Conservation (phyloP, 30 jellyfish, hydroid and myxozoan genomes). For the Pelagia noctiluca region DNA sequence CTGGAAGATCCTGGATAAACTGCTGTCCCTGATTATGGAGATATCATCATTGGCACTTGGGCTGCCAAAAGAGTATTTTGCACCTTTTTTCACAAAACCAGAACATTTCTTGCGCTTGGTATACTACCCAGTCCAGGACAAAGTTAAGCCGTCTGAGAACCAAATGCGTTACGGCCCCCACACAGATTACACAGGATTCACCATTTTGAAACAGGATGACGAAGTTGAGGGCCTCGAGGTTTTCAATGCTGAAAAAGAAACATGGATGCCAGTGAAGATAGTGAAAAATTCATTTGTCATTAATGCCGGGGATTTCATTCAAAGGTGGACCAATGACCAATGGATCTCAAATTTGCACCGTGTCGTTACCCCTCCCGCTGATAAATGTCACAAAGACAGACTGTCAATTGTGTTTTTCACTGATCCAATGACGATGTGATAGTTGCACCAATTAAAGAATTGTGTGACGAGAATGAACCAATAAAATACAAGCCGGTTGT, state of each 20-base stretch:
- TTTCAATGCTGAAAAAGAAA: not conserved
- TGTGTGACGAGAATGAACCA: conserved; percentile 29
- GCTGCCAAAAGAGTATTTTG: conserved; percentile 35
- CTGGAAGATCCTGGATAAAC: conserved; percentile 12
- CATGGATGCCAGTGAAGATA: conserved; percentile 46
- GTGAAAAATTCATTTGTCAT: conserved; percentile 24
- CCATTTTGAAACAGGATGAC: conserved; percentile 46
- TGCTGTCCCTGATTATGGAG: conserved; percentile 32
- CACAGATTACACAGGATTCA: conserved; percentile 53
- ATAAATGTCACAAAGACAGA: conserved; percentile 25
- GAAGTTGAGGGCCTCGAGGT: conserved; percentile 52
- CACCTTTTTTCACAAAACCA: conserved; percentile 13
- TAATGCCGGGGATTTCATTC: conserved; percentile 64
- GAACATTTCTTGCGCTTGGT: conserved; percentile 44
- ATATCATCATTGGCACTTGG: conserved; percentile 64
- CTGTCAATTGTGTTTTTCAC: conserved; percentile 52
- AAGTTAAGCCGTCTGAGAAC: conserved; percentile 6
- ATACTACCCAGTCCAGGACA: conserved; percentile 51
- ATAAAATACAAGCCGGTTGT: conserved; percentile 35
- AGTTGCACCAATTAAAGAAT: conserved; percentile 32
- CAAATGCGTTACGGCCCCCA: conserved; percentile 66
- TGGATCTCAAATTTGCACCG: conserved; percentile 68
- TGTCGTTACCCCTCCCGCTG: conserved; percentile 52
- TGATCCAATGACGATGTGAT: conserved; percentile 44
- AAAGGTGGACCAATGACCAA: conserved; percentile 65